Conservation (phyloP, 2,113 vertebrate species). For the Fregetta grallaria region DNA sequence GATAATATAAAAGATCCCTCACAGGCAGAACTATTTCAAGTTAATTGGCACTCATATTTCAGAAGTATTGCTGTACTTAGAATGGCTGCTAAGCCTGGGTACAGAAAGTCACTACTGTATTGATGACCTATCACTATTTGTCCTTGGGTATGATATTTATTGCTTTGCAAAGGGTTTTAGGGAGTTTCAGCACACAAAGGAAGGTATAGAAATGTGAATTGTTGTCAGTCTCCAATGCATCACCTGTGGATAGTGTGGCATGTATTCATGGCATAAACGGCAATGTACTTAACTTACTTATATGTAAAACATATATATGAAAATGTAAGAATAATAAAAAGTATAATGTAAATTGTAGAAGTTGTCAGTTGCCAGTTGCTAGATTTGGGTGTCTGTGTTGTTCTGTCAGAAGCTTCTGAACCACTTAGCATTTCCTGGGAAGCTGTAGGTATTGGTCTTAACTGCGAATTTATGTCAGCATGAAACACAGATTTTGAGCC, state of each 20-base stretch:
- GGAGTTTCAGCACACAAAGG: neutral
- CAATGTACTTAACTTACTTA: neutral
- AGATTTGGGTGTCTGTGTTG: neutral
- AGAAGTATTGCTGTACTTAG: neutral
- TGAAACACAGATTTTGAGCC: neutral
- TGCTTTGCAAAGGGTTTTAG: constrained; percentile 6
- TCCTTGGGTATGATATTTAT: neutral
- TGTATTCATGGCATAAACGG: neutral
- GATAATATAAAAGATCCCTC: neutral
- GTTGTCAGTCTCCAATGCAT: neutral
- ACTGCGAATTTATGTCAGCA: neutral
- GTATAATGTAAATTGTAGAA: neutral
- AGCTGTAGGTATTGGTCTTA: neutral
- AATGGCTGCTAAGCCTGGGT: neutral
- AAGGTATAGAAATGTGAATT: constrained; percentile 18
- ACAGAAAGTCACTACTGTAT: neutral
- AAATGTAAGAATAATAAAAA: neutral
- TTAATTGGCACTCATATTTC: neutral
- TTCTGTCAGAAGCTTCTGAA: neutral
- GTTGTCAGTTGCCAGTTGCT: neutral
- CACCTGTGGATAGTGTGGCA: neutral
- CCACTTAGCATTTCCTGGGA: neutral
- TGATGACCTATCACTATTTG: neutral
- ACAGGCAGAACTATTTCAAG: neutral
- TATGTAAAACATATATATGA: neutral